These are phyloP conservation scores for Coelogynopora nodosa DNA, from an alignment of 2,888 invertebrate species.

Conservation along the genomic window DNA sequence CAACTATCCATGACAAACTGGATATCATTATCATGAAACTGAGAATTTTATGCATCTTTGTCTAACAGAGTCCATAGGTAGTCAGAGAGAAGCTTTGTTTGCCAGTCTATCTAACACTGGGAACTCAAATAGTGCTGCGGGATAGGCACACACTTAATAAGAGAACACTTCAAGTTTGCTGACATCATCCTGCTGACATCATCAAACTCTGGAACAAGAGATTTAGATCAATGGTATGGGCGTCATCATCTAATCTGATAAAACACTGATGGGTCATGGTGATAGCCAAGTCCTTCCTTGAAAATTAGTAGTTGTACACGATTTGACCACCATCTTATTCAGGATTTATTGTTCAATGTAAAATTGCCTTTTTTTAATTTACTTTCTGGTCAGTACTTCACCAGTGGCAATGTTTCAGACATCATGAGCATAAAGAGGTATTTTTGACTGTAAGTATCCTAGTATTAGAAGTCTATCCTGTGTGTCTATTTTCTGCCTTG, in stretches of 20 bases:
- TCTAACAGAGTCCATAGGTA: slow-evolving; percentile 49
- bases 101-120: slow-evolving; percentile 45
- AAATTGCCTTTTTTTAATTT: slow-evolving; percentile 37
- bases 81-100: slow-evolving; percentile 49
- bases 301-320: slow-evolving; percentile 10
- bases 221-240: background rate
- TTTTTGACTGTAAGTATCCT: slow-evolving; percentile 20
- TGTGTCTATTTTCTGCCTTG: background rate
- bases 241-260: slow-evolving; percentile 6
- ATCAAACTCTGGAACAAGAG: background rate
- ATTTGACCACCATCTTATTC: slow-evolving; percentile 19
- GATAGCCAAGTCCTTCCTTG: slow-evolving; percentile 14
- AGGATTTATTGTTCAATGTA: slow-evolving; percentile 9
- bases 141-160: slow-evolving; percentile 49
- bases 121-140: slow-evolving; percentile 50
- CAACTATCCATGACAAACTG: slow-evolving; percentile 20
- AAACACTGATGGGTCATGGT: background rate
- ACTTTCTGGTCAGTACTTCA: slow-evolving; percentile 33
- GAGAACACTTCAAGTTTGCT: slow-evolving; percentile 44
- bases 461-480: slow-evolving; percentile 2
- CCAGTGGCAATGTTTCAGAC: slow-evolving; percentile 11
- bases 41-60: slow-evolving; percentile 6
- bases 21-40: slow-evolving; percentile 19
- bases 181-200: background rate
- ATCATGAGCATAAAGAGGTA: background rate